These are phyloP conservation scores for Pararge aegeria DNA, from an alignment of 1,140 invertebrate genomes.

Conservation along the genomic window DNA sequence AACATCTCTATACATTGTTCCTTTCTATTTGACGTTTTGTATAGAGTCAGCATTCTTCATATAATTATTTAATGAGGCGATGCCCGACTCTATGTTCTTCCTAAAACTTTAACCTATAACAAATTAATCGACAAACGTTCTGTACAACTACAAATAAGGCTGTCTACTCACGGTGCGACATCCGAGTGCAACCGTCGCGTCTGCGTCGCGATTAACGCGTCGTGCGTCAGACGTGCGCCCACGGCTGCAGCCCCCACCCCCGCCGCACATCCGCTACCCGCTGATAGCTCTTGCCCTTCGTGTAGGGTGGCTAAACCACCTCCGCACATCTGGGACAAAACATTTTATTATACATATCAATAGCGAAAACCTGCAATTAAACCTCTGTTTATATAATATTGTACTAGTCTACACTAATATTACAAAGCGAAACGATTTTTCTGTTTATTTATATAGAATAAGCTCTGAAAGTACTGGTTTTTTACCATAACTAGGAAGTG, in stretches of 20 bases:
- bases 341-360: background rate
- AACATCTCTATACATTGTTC: no score
- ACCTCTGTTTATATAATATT: no score
- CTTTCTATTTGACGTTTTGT: no score
- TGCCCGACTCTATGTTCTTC: no score
- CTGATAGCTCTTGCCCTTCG: slow-evolving; percentile 83
- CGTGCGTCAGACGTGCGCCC: slow-evolving; percentile 85
- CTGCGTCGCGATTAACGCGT: slow-evolving; percentile 88
- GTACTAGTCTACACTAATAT: no score
- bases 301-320: slow-evolving; percentile 82
- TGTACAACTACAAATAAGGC: background rate
- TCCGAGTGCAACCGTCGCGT: slow-evolving; percentile 86
- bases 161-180: slow-evolving; percentile 84
- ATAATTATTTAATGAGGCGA: no score
- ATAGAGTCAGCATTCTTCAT: no score
- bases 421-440: no score
- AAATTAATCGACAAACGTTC: background rate
- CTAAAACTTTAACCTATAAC: background rate
- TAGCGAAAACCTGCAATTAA: background rate
- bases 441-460: no score
- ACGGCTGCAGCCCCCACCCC: slow-evolving; percentile 42
- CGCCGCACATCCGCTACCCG: slow-evolving; percentile 34
- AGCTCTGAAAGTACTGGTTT: no score
- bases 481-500: no score
- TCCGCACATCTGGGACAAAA: slow-evolving; percentile 42